Evolutionary conservation across 1,140 invertebrate species (phyloP).

Genomic region (Drosophila repletoides): DNA sequence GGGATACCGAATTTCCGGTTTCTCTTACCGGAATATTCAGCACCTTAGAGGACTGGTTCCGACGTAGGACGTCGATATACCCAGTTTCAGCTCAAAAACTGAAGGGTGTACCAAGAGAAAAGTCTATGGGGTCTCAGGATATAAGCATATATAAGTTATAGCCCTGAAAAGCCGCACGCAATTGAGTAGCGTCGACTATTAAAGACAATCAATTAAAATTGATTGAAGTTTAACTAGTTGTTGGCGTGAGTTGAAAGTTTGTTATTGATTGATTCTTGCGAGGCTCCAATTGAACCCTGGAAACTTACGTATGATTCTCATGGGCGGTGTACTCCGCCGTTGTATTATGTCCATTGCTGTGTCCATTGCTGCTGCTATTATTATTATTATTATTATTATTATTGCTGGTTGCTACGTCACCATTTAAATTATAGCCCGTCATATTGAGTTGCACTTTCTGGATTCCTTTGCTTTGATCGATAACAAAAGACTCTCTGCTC

Average conservation of each 20-base stretch:
- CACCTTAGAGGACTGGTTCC: too few species aligned
- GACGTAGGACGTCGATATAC: too few species aligned
- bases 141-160: conserved; percentile 1
- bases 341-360: conserved; percentile 30
- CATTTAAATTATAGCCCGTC: conserved; percentile 62
- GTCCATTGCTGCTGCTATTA: not conserved
- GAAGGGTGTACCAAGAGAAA: too few species aligned
- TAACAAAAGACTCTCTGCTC: too few species aligned
- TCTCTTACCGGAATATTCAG: too few species aligned
- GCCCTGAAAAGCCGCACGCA: not conserved
- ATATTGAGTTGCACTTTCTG: conserved; percentile 31
- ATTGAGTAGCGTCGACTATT: conserved; percentile 8
- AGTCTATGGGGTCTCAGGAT: too few species aligned
- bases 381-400: conserved; percentile 28
- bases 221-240: conserved; percentile 44
- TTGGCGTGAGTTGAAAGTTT: conserved; percentile 48
- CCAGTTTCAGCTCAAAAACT: too few species aligned
- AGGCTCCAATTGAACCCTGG: too few species aligned
- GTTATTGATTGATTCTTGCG: too few species aligned
- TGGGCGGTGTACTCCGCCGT: conserved; percentile 49
- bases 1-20: too few species aligned
- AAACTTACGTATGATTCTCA: conserved; percentile 64
- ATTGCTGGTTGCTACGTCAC: conserved; percentile 58
- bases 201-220: conserved; percentile 10
- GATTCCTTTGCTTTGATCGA: not conserved